phyloP scores from a whole-genome alignment of 2,797 vertebrate genomes.

The Sylvia borin region DNA sequence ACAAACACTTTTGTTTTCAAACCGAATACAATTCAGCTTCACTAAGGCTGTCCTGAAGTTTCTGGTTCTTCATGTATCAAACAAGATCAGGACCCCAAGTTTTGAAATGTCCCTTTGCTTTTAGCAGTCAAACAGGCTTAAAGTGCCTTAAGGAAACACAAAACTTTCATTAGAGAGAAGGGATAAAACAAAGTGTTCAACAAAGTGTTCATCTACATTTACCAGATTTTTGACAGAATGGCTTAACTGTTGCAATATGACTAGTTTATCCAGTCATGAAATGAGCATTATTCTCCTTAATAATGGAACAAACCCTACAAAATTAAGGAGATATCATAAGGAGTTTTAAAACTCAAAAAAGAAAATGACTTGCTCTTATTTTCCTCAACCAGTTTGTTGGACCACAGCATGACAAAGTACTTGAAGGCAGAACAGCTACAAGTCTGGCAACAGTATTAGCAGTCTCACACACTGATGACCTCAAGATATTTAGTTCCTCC shows the following conservation, averaged over 20 bases:
- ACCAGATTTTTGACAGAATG: background rate
- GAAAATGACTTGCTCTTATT: background rate
- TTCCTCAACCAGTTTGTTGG: background rate
- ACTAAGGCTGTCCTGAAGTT: background rate
- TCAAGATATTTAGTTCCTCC: constrained; percentile 47
- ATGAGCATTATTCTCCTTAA: background rate
- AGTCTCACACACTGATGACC: background rate
- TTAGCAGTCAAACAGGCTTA: background rate
- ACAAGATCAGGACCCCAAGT: background rate
- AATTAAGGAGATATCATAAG: background rate
- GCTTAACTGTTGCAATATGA: background rate
- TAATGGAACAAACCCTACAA: background rate
- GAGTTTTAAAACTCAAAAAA: background rate
- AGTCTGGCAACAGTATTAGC: background rate
- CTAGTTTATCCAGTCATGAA: background rate
- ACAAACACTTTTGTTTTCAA: background rate
- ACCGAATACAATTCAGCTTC: background rate
- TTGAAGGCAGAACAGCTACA: background rate
- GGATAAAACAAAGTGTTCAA: background rate
- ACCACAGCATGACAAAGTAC: background rate
- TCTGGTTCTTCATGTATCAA: background rate
- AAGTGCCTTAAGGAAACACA: background rate
- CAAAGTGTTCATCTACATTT: background rate
- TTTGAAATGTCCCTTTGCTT: background rate
- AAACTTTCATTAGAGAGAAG: background rate